These are phyloP conservation scores for Agrypnia vestita DNA, from an alignment of 1,140 invertebrate species.

Conservation along the genomic window DNA sequence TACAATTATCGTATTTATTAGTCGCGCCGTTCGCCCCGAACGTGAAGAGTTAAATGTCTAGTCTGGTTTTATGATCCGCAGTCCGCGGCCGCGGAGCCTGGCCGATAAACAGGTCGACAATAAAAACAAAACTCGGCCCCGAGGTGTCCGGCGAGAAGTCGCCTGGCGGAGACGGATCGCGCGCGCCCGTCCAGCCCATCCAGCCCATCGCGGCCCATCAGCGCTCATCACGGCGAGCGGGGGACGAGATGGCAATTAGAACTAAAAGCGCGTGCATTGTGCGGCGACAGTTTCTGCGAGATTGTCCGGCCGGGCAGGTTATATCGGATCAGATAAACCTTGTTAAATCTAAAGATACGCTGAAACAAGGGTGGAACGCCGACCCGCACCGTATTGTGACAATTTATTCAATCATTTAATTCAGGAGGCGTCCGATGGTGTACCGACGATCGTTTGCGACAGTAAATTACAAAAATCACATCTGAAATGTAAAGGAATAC, in stretches of 20 bases:
- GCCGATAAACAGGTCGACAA: constrained; percentile 50
- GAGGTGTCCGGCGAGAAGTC: not conserved
- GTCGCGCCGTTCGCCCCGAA: not conserved
- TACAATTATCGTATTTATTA: too few species aligned
- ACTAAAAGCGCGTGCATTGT: not conserved
- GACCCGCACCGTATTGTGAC: not conserved
- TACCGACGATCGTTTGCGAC: too few species aligned
- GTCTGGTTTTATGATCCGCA: constrained; percentile 23
- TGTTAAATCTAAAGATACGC: constrained; percentile 38
- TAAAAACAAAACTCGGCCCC: constrained; percentile 24
- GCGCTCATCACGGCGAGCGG: constrained; percentile 10
- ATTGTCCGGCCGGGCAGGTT: not conserved
- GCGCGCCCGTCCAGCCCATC: constrained; percentile 19
- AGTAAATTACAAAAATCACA: too few species aligned
- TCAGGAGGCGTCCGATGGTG: not conserved
- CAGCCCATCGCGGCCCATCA: not conserved
- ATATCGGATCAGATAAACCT: constrained; percentile 30
- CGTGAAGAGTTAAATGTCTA: not conserved
- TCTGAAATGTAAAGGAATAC: too few species aligned
- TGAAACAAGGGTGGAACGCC: constrained; percentile 13
- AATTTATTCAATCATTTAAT: constrained; percentile 5
- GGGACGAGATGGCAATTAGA: constrained; percentile 35
- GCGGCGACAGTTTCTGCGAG: constrained; percentile 7
- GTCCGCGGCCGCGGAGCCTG: constrained; percentile 12
- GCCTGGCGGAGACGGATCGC: not conserved